These are phyloP conservation scores for Zalophus californianus DNA, from an alignment of 2,797 vertebrate genomes.

Conservation along the genomic window DNA sequence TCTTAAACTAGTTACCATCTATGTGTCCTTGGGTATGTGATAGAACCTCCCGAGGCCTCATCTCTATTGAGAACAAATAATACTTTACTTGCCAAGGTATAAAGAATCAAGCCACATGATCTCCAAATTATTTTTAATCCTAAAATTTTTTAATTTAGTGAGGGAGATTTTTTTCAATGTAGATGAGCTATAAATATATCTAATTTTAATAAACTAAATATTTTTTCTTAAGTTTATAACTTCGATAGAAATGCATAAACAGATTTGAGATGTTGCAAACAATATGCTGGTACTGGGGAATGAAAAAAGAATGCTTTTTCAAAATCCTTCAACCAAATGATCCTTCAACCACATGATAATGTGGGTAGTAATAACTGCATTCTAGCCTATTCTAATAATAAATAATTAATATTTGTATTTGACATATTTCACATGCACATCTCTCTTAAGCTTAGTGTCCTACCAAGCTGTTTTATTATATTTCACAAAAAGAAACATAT, in stretches of 20 bases:
- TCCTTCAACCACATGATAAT: neutral
- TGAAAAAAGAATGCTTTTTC: neutral
- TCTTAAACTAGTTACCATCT: neutral
- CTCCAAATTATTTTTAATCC: neutral
- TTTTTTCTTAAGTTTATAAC: neutral
- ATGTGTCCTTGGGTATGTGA: neutral
- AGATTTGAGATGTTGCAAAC: neutral
- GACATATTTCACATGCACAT: neutral
- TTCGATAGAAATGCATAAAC: neutral
- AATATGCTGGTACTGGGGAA: neutral
- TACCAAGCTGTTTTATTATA: neutral
- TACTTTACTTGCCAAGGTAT: neutral
- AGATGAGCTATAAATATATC: neutral
- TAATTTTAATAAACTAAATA: conserved; percentile 14
- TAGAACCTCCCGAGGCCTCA: neutral
- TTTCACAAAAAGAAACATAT: neutral
- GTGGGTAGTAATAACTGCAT: neutral
- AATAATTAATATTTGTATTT: neutral
- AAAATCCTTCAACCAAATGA: neutral
- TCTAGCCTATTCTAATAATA: neutral
- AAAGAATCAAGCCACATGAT: neutral
- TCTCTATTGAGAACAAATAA: neutral
- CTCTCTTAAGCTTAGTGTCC: neutral
- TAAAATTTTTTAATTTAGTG: neutral
- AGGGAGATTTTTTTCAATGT: neutral